Percentiles rank a stretch among this genome's conserved stretches.
phyloP scores from a whole-genome alignment of 2,113 vertebrate genomes.

The Gyps fulvus region DNA sequence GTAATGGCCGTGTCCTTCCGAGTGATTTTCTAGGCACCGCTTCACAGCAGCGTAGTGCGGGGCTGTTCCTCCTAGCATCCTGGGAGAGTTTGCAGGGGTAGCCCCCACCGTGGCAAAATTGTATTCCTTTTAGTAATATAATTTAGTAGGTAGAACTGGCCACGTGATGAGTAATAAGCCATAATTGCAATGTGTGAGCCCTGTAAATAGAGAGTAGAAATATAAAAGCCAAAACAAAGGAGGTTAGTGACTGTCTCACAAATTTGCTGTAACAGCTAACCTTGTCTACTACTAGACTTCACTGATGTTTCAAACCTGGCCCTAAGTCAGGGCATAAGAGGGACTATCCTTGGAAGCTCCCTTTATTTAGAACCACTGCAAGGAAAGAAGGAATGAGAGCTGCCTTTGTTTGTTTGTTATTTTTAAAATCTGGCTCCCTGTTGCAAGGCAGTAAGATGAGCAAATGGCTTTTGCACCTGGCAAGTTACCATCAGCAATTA shows the following conservation, averaged over 20 bases:
- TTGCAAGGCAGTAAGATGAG: conserved; percentile 23
- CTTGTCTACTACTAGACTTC: not conserved
- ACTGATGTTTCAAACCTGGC: not conserved
- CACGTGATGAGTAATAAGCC: not conserved
- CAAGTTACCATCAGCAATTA: conserved; percentile 56
- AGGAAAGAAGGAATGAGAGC: not conserved
- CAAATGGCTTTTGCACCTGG: conserved; percentile 31
- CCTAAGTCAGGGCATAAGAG: not conserved
- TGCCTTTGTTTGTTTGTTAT: not conserved
- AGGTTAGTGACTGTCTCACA: not conserved
- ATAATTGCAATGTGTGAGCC: not conserved
- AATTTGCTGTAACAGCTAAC: not conserved
- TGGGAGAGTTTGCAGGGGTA: not conserved
- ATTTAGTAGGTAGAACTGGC: not conserved
- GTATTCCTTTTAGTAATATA: not conserved
- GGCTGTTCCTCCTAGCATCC: not conserved
- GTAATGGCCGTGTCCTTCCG: accelerated
- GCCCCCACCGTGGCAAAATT: not conserved
- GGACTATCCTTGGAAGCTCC: not conserved
- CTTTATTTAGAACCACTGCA: not conserved
- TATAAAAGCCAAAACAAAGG: not conserved
- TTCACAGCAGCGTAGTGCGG: not conserved
- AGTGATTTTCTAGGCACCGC: not conserved
- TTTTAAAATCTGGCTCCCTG: not conserved
- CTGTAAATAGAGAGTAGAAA: not conserved